These are phyloP conservation scores for Protomyctophum bolini DNA, from an alignment of 2,113 vertebrate genomes.

Conservation along the genomic window DNA sequence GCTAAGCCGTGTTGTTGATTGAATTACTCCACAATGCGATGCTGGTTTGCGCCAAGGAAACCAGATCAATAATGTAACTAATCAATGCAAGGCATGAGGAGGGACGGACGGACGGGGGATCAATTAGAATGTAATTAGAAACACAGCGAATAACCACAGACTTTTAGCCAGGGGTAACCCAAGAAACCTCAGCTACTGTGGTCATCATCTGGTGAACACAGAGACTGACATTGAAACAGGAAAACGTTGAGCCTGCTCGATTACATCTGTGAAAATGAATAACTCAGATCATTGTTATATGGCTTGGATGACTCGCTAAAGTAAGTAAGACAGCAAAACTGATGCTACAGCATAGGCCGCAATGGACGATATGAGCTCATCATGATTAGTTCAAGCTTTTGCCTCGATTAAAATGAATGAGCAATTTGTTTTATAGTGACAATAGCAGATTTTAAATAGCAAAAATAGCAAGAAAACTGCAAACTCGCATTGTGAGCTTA, in stretches of 20 bases:
- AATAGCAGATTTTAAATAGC: too few species aligned
- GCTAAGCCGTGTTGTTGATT: slow-evolving; percentile 48
- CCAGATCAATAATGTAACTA: slow-evolving; percentile 71
- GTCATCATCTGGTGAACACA: slow-evolving; percentile 23
- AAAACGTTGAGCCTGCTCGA: slow-evolving; percentile 41
- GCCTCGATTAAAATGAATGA: too few species aligned
- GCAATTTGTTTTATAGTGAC: too few species aligned
- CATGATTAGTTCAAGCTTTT: too few species aligned
- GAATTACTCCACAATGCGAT: slow-evolving; percentile 64
- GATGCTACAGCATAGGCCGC: too few species aligned
- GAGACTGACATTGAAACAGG: slow-evolving; percentile 31
- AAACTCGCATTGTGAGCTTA: too few species aligned
- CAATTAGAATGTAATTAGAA: slow-evolving; percentile 75
- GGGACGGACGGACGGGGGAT: slow-evolving; percentile 38
- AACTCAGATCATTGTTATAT: slow-evolving; percentile 43
- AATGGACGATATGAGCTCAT: too few species aligned
- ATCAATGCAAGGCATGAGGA: slow-evolving; percentile 54
- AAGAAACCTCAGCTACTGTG: slow-evolving; percentile 29
- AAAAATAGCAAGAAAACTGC: too few species aligned
- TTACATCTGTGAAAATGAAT: slow-evolving; percentile 50
- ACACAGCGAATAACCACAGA: slow-evolving; percentile 31
- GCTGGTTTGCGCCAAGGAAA: slow-evolving; percentile 59
- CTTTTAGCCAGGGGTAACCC: slow-evolving; percentile 29
- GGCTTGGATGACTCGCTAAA: slow-evolving; percentile 62
- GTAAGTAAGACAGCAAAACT: slow-evolving; percentile 63